Evolutionary conservation across 2,888 invertebrate species (phyloP).

Genomic region (Chymomyza procnemis): DNA sequence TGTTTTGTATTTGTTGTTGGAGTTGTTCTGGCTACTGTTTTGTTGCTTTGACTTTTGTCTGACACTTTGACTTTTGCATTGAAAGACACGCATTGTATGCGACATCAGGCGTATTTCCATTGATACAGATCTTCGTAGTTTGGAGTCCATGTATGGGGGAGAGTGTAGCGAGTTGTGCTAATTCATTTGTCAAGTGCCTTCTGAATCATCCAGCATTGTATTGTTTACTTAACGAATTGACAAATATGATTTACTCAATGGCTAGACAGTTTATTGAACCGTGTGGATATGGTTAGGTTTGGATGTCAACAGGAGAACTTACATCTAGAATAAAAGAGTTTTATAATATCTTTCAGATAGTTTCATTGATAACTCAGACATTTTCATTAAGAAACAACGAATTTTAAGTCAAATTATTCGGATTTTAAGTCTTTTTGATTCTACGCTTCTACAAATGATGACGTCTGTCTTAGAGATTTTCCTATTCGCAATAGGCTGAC

Average conservation of each 20-base stretch:
- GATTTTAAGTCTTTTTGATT: too few relatives aligned
- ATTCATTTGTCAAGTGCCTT: conserved; percentile 69
- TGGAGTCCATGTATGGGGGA: conserved; percentile 14
- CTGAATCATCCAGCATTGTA: conserved; percentile 59
- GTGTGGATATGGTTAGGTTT: not conserved
- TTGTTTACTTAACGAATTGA: conserved; percentile 30
- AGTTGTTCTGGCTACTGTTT: conserved; percentile 49
- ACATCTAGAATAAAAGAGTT: too few relatives aligned
- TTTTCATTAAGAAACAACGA: too few relatives aligned
- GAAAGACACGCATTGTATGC: conserved; percentile 67
- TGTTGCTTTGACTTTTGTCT: conserved; percentile 65
- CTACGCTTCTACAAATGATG: too few relatives aligned
- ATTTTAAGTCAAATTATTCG: too few relatives aligned
- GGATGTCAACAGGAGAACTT: too few relatives aligned
- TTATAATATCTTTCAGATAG: too few relatives aligned
- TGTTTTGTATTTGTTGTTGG: conserved; percentile 44
- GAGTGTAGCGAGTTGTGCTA: conserved; percentile 51
- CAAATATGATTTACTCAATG: conserved; percentile 22
- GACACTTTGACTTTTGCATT: conserved; percentile 72
- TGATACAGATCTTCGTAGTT: not conserved
- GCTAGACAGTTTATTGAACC: conserved; percentile 6
- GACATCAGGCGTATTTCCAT: conserved; percentile 40
- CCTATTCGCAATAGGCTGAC: too few relatives aligned
- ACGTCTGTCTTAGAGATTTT: too few relatives aligned
- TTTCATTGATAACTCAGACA: too few relatives aligned